Evolutionary conservation across 2,797 vertebrate species (phyloP).

Genomic region (Acrossocheilus fasciatus): DNA sequence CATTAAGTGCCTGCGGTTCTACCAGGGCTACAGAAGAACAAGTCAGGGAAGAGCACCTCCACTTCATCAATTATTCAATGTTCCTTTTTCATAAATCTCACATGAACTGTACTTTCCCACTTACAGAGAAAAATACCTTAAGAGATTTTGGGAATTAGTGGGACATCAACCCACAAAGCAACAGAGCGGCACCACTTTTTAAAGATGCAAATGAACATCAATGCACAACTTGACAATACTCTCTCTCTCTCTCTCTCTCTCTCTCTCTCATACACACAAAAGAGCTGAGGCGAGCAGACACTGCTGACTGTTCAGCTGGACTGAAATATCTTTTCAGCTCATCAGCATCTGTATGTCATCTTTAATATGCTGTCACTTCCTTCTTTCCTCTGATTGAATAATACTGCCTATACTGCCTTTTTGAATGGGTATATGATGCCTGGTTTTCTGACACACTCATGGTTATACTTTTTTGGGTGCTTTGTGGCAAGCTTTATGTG

Average conservation of each 20-base stretch:
- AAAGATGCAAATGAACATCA: not conserved
- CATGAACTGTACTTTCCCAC: slow-evolving; percentile 32
- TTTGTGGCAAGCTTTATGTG: not conserved
- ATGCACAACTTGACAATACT: slow-evolving; percentile 14
- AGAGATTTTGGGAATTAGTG: not conserved
- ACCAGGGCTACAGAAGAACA: slow-evolving; percentile 14
- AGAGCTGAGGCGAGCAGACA: not conserved
- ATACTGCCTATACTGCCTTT: not conserved
- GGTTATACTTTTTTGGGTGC: not conserved
- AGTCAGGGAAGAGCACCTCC: slow-evolving; percentile 34
- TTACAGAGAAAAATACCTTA: slow-evolving; percentile 29
- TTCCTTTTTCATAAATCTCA: slow-evolving; percentile 46
- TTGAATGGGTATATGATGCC: not conserved
- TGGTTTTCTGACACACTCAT: not conserved
- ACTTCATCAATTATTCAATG: slow-evolving; percentile 40
- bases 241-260: not conserved
- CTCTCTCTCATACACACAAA: not conserved
- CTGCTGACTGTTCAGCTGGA: slow-evolving; percentile 37
- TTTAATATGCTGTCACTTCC: slow-evolving; percentile 33
- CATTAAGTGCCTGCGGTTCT: slow-evolving; percentile 16
- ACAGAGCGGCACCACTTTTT: not conserved
- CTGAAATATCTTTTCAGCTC: slow-evolving; percentile 31
- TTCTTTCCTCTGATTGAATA: slow-evolving; percentile 25
- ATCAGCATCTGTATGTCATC: slow-evolving; percentile 36
- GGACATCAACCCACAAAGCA: not conserved